A percentile compares a stretch with the other conserved stretches of the same genome.
These are phyloP conservation scores for Leptopilina boulardi DNA, from an alignment of 1,140 invertebrate genomes.

Conservation along the genomic window DNA sequence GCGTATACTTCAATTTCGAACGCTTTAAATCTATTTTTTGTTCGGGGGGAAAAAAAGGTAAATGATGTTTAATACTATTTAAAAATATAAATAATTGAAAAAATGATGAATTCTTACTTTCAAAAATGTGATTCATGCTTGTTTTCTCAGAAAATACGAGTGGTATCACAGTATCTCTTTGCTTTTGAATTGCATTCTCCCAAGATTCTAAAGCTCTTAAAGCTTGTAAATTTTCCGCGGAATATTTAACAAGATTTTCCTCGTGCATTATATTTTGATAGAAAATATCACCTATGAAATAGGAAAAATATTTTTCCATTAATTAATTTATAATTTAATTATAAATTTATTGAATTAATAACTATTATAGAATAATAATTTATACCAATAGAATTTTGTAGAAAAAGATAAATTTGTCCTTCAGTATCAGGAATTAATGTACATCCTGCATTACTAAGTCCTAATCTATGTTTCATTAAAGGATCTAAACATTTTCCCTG, in stretches of 20 bases:
- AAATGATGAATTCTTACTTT: conserved; percentile 53
- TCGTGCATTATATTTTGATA: conserved; percentile 70
- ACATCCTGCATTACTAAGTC: conserved; percentile 65
- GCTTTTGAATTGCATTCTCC: conserved; percentile 56
- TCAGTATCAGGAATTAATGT: conserved; percentile 50
- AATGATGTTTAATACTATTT: conserved; percentile 33
- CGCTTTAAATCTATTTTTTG: conserved; percentile 61
- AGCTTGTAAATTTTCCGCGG: conserved; percentile 59
- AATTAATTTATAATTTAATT: no score
- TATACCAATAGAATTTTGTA: conserved; percentile 71
- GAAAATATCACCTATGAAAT: conserved; percentile 67
- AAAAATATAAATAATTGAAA: conserved; percentile 3
- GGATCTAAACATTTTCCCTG: conserved; percentile 70
- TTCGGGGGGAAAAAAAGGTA: conserved; percentile 38
- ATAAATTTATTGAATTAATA: no score
- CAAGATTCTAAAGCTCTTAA: conserved; percentile 62
- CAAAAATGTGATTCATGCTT: conserved; percentile 58
- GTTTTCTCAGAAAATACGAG: conserved; percentile 57
- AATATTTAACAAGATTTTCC: conserved; percentile 54
- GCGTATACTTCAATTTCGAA: conserved; percentile 51
- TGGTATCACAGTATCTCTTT: conserved; percentile 54
- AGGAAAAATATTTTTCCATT: no score
- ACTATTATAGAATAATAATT: conserved; percentile 18
- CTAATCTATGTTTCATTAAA: conserved; percentile 61
- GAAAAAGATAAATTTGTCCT: conserved; percentile 57